Conservation (phyloP, 2,113 vertebrate species). For the Plecturocebus donacophilus region DNA sequence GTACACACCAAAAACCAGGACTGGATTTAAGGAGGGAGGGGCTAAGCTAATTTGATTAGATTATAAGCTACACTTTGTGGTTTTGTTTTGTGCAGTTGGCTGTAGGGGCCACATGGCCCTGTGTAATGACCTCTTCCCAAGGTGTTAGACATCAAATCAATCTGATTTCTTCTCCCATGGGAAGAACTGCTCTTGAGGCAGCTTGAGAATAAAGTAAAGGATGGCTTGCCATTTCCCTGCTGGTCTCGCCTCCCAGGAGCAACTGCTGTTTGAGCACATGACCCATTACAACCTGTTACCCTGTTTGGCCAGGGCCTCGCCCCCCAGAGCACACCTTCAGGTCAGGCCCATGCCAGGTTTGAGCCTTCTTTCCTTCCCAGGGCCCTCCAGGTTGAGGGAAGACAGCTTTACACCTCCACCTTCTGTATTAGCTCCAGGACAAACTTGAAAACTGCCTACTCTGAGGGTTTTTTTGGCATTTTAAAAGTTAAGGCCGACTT, state of each 20-base stretch:
- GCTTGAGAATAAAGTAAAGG: background rate
- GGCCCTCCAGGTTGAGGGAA: background rate
- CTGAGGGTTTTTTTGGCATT: constrained; percentile 55
- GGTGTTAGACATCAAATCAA: background rate
- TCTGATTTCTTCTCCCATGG: background rate
- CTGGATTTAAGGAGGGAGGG: background rate
- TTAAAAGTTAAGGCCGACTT: constrained; percentile 76
- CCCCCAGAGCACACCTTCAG: background rate
- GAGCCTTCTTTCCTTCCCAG: background rate
- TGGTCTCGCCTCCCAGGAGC: background rate
- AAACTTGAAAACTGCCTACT: constrained; percentile 77
- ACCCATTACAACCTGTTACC: background rate
- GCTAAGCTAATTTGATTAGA: background rate
- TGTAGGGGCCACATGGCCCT: background rate
- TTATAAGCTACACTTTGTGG: background rate
- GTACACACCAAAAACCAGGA: background rate
- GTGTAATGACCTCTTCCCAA: background rate
- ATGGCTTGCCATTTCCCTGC: fast-evolving
- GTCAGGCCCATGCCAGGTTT: background rate
- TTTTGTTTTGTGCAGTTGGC: background rate
- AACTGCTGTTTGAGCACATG: fast-evolving
- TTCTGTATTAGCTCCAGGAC: background rate
- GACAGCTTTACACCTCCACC: background rate
- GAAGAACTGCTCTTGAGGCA: background rate
- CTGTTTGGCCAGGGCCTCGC: fast-evolving